Evolutionary conservation across 23 tunicate genomes (phyloP), one percentile per base, ranked within the genome.

Genomic region (Botrylloides violaceus): DNA sequence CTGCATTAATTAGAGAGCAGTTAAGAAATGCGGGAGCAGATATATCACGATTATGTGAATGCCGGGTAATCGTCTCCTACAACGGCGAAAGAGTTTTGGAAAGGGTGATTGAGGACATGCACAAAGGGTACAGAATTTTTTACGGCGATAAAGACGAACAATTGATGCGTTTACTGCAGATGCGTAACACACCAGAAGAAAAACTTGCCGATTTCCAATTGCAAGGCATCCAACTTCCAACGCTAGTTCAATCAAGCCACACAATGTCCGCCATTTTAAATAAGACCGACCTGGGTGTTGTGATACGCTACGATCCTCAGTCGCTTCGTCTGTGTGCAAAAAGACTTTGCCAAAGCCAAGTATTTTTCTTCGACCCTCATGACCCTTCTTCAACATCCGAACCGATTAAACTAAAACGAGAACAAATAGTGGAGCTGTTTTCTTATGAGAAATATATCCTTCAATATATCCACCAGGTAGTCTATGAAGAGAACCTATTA

Each of bases 311-410:
- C 74, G 58, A 68, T 37, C 74, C 74, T 5, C 32, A 38, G 37
- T n/a, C 43, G 7, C 56, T 37, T 23, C 36, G 32, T 22, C 27
- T 76, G 3, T 34, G 29, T 37, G 80, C 71, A 23, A 76, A 60
- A 34, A 47, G 80, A 61, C 49, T 76, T 12, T 76, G 80, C 25
- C 70, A 76, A 61, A 43, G 68, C 24, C 68, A 63, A 43, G 59
- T 62, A 27, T 76, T 60, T 48, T 35, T 34, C 34, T 59, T 61
- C 58, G 56, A 76, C 32, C 59, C 47, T 24, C 68, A 60, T 22
- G 53, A 61, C 19, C 57, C 71, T 24, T 0, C 26, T 30, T 3
- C 58, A 24, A 34, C 9, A 3, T 31, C 70, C 3, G 6, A 28
- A 3, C 80, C 80, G 6, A 27, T 34, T n/a, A 76, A 76, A 32